Evolutionary conservation across 1,140 invertebrate genomes (phyloP), one percentile per base, ranked within the genome.

Genomic region (Heliothis subflexa): DNA sequence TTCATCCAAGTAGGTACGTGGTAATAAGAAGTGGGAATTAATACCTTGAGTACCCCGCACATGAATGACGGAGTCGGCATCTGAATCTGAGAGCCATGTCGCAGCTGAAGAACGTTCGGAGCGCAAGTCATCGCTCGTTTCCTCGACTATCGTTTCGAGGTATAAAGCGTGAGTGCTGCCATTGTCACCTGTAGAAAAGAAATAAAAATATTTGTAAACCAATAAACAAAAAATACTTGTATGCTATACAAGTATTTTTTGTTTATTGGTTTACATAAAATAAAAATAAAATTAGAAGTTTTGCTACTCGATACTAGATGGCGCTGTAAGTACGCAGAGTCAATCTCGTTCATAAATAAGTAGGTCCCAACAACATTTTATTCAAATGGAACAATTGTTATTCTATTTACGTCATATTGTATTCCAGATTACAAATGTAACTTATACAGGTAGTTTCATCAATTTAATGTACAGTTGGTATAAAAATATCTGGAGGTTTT

Each of bases 81-180:
- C 94, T 62, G 94, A 95, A 81, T 95, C 94, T 2, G 93, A 94
- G n/a, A 95, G 87, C 94, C 94, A 95, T 64, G 93, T 94, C 66
- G 93, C 92, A 68, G 91, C 93, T 2, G 89, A 94, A 33, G 92
- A 94, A 45, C 96, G 96, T 84, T 97, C 97, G 70, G 96, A 97
- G 59, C 96, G 95, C 79, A 97, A 93, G 89, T 97, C 97, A 91
- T 97, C 97, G 78, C 97, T 97, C 2, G 97, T 97, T 89, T 97
- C 97, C 88, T 97, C 97, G 79, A 97, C 94, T 88, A 97, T 97
- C 0, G 97, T 97, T 90, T 97, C 97, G 92, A 97, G 93, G 89
- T 95, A 95, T 83, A 94, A 88, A 79, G 91, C 92, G 81, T 93
- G 90, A 82, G 89, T 93, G 87, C 90, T 94, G 87, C 93, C 93